Evolutionary conservation across 2,888 invertebrate species (phyloP).

Genomic region (Agonopterix alstromeriana): DNA sequence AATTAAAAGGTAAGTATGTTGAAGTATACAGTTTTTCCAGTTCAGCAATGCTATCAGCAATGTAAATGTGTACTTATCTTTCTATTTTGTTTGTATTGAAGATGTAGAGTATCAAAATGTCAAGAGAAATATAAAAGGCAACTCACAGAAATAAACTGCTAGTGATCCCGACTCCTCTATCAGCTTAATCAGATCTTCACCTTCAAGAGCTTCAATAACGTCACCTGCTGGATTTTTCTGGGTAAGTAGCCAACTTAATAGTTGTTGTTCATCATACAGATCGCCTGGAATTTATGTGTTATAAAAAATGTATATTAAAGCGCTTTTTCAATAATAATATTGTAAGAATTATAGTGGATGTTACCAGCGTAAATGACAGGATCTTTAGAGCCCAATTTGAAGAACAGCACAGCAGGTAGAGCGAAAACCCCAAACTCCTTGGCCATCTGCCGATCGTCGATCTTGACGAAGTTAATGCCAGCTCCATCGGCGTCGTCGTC

Average conservation of each 20-base stretch:
- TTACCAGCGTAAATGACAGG: conserved; percentile 93
- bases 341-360: neutral
- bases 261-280: conserved; percentile 90
- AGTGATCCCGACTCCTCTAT: conserved; percentile 89
- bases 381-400: conserved; percentile 90
- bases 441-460: conserved; percentile 91
- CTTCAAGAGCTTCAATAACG: conserved; percentile 91
- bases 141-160: conserved; percentile 96
- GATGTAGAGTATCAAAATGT: conserved; percentile 22
- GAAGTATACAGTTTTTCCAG: neutral
- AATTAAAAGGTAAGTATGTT: no score
- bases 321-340: conserved; percentile 2
- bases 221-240: conserved; percentile 96
- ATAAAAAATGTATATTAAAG: no score
- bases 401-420: conserved; percentile 92
- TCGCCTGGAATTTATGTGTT: conserved; percentile 75
- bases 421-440: conserved; percentile 94
- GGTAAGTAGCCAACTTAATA: conserved; percentile 92
- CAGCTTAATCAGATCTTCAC: conserved; percentile 83
- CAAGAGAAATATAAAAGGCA: conserved; percentile 1
- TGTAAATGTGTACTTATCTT: conserved; percentile 5
- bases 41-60: neutral
- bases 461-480: conserved; percentile 94
- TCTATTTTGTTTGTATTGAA: conserved; percentile 6
- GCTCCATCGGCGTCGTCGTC: conserved; percentile 94